phyloP scores from a whole-genome alignment of 2,888 invertebrate species.

The Hirtodrosophila histrioides region DNA sequence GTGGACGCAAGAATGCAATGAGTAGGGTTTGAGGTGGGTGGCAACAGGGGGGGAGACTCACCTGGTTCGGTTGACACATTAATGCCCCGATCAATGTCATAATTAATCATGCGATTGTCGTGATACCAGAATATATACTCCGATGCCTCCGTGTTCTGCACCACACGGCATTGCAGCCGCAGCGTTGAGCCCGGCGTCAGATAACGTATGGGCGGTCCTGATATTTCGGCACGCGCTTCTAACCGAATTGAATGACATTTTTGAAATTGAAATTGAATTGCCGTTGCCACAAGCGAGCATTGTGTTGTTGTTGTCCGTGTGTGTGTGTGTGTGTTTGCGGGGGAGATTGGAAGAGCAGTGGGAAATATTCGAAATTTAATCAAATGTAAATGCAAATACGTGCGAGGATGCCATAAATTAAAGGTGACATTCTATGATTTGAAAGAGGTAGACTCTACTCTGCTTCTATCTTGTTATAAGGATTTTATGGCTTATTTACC shows the following conservation, averaged over 20 bases:
- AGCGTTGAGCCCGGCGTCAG: conserved; percentile 94
- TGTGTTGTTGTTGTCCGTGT: not conserved
- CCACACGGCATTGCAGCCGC: conserved; percentile 91
- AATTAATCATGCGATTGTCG: conserved; percentile 96
- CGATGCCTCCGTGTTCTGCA: conserved; percentile 93
- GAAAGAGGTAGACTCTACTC: not conserved
- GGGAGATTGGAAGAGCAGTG: conserved; percentile 21
- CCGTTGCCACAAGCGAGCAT: conserved; percentile 41
- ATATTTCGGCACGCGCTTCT: conserved; percentile 95
- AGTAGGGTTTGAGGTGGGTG: not conserved
- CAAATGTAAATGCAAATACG: conserved; percentile 54
- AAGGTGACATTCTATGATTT: conserved; percentile 12
- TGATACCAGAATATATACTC: conserved; percentile 95
- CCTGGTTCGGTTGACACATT: conserved; percentile 93
- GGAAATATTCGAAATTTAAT: conserved; percentile 52
- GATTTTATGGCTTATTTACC: no score
- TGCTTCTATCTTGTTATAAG: not conserved
- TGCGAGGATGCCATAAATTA: conserved; percentile 24
- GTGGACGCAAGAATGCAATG: conserved; percentile 32
- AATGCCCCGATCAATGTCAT: conserved; percentile 93
- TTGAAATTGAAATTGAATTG: conserved; percentile 61
- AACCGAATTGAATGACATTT: conserved; percentile 75
- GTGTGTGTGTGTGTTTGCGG: not conserved
- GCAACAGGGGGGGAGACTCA: conserved; percentile 84
- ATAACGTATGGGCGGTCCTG: conserved; percentile 93